A percentile compares a stretch with the other conserved stretches of the same genome.
phyloP scores from a whole-genome alignment of 2,888 invertebrate genomes.

The Pyrochroa serraticornis region DNA sequence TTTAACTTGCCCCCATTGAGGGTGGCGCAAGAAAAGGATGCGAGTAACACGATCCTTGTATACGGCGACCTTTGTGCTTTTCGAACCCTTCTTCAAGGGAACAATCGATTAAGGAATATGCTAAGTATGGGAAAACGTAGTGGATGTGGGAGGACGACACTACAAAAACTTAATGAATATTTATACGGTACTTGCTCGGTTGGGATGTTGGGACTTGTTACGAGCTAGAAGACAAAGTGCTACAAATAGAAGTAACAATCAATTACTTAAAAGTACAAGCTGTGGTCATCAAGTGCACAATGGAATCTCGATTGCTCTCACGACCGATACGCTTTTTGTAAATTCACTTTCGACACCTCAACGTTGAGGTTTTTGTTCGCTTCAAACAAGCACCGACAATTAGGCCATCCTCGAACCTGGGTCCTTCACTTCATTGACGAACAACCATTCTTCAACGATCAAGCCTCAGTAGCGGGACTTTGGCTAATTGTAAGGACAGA shows the following conservation, averaged over 20 bases:
- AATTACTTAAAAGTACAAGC: constrained; percentile 10
- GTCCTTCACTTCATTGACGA: too few species aligned
- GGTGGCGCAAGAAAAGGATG: constrained; percentile 3
- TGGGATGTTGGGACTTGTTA: constrained; percentile 18
- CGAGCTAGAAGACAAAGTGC: constrained; percentile 20
- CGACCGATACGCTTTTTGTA: too few species aligned
- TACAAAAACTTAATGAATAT: constrained; percentile 23
- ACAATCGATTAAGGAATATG: constrained; percentile 16
- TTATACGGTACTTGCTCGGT: constrained; percentile 15
- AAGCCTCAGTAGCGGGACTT: too few species aligned
- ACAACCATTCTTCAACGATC: too few species aligned
- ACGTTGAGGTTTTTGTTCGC: too few species aligned
- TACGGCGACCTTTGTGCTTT: constrained; percentile 8
- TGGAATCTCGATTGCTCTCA: neutral
- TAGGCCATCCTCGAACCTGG: too few species aligned
- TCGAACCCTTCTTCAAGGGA: neutral
- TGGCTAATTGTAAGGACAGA: too few species aligned
- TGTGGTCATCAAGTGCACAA: constrained; percentile 1
- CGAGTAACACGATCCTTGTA: constrained; percentile 16
- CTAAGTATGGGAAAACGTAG: constrained; percentile 24
- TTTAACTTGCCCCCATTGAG: constrained; percentile 13
- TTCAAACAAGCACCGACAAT: too few species aligned
- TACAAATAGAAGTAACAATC: constrained; percentile 22
- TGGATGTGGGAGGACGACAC: constrained; percentile 19
- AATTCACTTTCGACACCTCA: too few species aligned